Base-by-base conservation (phyloP, 2,113 vertebrate species). In the Muntiacus reevesi region DNA sequence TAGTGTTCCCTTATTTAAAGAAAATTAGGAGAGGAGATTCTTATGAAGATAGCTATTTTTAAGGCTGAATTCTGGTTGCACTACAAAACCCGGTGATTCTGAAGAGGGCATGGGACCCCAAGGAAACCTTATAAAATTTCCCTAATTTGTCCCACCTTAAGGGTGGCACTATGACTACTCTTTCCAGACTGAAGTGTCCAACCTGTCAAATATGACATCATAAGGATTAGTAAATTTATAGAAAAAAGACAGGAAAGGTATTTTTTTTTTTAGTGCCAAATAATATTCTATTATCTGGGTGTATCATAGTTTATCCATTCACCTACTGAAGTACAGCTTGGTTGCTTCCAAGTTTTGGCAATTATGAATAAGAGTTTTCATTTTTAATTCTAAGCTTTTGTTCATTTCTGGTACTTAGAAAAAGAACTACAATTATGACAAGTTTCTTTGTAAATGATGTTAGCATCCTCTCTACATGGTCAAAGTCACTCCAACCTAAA, bases 361-460 rank as follows among this genome's bases (percentile, higher is more conserved):
- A 50, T 33, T 81, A 81, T 33, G 45, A 50, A 50, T 33, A 50
- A 81, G 57, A 85, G 74, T 36, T 96, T 97, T 94, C 79, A 7
- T 92, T 94, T 97, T 93, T 93, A 91, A 96, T 91, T 89, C 94
- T 94, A 95, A 87, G 28, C 17, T 96, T 97, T 94, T 96, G 94
- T 30, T 95, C n/a, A 76, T 90, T 95, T 81, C 60, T 96, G 87
- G 81, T 97, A 52, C 45, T 96, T 95, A 94, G 52, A 59, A 64
- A 90, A 92, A 95, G 40, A 94, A 74, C 94, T 45, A 96, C 67
- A 97, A 90, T 60, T 43, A 92, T 55, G 59, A 96, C n/a, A 93
- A 89, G 23, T 94, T 96, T 96, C 62, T 95, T 40, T 55, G 40
- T 87, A 86, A 95, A 94, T 36, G 27, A 92, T 96, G 95, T 95